phyloP scores from a whole-genome alignment of 2,888 invertebrate species.

The Fragum fragum region DNA sequence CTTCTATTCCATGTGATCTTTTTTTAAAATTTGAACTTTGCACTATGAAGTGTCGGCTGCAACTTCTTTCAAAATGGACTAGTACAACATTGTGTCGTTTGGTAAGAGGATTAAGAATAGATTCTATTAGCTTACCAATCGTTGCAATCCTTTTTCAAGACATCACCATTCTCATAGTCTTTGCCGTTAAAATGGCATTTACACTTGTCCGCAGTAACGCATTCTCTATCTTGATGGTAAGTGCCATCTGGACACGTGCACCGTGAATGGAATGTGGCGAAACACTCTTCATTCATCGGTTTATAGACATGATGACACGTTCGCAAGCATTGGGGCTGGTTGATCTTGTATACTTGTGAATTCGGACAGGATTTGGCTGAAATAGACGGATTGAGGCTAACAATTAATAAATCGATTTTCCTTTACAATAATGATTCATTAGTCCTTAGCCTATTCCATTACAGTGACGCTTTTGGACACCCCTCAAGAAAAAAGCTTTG shows the following conservation, averaged over 20 bases:
- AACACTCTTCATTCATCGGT: neutral
- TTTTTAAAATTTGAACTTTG: too few species aligned
- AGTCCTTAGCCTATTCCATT: too few species aligned
- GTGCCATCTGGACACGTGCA: neutral
- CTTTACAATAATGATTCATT: too few species aligned
- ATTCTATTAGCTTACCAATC: conserved; percentile 2
- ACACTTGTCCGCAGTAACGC: neutral
- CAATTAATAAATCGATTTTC: too few species aligned
- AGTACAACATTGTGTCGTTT: too few species aligned
- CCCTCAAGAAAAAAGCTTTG: too few species aligned
- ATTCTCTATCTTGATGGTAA: neutral
- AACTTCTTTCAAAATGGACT: too few species aligned
- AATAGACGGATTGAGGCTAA: too few species aligned
- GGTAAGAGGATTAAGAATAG: too few species aligned
- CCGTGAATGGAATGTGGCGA: neutral
- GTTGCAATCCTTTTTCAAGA: conserved; percentile 1
- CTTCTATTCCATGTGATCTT: too few species aligned
- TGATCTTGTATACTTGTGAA: neutral
- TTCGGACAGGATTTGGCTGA: conserved; percentile 4
- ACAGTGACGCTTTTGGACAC: too few species aligned
- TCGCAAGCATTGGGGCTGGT: neutral
- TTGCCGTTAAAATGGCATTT: neutral
- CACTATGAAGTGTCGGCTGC: too few species aligned
- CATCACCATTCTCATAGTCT: neutral
- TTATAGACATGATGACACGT: neutral